Base-by-base conservation (phyloP, 1,140 invertebrate species). In the Gonioctena quinquepunctata region DNA sequence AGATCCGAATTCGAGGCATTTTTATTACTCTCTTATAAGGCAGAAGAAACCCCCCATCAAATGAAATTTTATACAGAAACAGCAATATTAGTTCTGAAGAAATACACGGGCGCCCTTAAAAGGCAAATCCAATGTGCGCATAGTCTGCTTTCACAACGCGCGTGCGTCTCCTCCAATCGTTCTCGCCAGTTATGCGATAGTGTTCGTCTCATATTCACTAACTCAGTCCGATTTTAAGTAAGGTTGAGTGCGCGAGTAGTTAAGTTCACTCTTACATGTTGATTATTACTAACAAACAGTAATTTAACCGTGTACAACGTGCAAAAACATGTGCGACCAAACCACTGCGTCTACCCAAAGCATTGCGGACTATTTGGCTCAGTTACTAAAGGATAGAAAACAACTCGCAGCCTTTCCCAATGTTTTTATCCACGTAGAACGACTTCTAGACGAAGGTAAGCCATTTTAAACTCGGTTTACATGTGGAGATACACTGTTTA, bases 361-460 rank as follows among this genome's bases (percentile, higher is more conserved):
- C 88, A 96, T 96, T 88, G 95, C 97, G 86, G 98, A 99, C 88
- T 99, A 99, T 90, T 90, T 99, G 89, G 96, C 97, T 85, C 98
- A 99, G 89, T 92, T 99, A 87, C 90, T 99, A 82, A 99, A 99
- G 91, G 98, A 99, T 90, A 97, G 98, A 89, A 99, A 99, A 89
- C 97, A 99, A 89, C 90, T 99, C 81, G 95, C 96, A 80, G 97
- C 97, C 83, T 98, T 99, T 88, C 97, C 98, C 74, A 99, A 98
- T 90, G 95, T 99, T 84, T 99, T 99, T 89, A 92, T 97, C 86
- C 98, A 99, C 88, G 92, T 99, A 81, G 98, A 99, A 88, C 90
- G 98, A 84, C 92, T 99, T 78, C 90, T 99, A 81, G 98, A 99
- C 84, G 97, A 99, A 94, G 98, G 98, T 99, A 92, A 91, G 91